A percentile compares a stretch with the other conserved stretches of the same genome.
These are phyloP conservation scores for Lasiurus cinereus DNA, from an alignment of 2,113 vertebrate genomes.

Conservation along the genomic window DNA sequence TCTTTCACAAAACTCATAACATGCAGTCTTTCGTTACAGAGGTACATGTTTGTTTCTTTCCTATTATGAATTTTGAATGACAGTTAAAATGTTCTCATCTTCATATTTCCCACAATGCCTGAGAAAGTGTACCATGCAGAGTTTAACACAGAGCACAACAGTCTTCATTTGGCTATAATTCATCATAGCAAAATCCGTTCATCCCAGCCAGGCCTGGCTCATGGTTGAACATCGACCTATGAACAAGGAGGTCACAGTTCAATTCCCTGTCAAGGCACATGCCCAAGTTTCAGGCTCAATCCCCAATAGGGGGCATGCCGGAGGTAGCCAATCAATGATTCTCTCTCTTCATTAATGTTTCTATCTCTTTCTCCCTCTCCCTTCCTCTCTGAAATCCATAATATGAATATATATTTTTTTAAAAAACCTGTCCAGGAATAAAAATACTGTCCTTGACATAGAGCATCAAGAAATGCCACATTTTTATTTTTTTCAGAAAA, in stretches of 20 bases:
- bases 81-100: neutral
- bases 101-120: neutral
- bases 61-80: neutral
- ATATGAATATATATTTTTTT: too few species aligned
- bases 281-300: too few species aligned
- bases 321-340: too few species aligned
- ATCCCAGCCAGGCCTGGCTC: too few species aligned
- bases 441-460: neutral
- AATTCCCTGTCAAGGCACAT: too few species aligned
- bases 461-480: neutral
- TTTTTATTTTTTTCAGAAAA: constrained; percentile 37
- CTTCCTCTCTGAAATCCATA: too few species aligned
- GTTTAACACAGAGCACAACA: neutral
- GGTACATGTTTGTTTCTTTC: neutral
- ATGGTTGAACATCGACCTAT: too few species aligned
- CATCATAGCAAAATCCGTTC: neutral
- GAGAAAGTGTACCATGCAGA: neutral
- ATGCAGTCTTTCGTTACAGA: neutral
- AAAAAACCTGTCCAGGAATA: neutral
- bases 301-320: too few species aligned
- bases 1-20: neutral
- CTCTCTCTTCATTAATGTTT: too few species aligned
- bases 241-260: too few species aligned
- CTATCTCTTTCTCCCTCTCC: too few species aligned
- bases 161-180: neutral